phyloP scores from a whole-genome alignment of 2,113 vertebrate species.

The Toxotes jaculatrix region DNA sequence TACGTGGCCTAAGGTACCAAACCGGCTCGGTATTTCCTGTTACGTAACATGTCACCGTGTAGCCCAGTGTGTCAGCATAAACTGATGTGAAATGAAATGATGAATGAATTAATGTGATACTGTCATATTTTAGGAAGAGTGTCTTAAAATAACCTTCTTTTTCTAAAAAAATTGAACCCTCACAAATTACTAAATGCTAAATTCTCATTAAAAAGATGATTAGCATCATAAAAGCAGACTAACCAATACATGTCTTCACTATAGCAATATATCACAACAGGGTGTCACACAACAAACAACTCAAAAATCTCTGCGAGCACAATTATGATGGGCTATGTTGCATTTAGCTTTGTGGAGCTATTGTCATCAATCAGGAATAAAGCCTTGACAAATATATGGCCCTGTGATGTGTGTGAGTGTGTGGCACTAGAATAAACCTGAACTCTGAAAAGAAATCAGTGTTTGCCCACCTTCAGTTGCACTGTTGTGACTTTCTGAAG shows the following conservation, averaged over 20 bases:
- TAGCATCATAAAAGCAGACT: not conserved
- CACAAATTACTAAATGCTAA: not conserved
- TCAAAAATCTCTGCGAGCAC: slow-evolving; percentile 20
- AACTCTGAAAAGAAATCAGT: slow-evolving; percentile 41
- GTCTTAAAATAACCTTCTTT: not conserved
- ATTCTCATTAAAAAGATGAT: slow-evolving; percentile 14
- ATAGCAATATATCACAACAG: slow-evolving; percentile 30
- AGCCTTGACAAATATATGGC: slow-evolving; percentile 57
- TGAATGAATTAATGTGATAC: not conserved
- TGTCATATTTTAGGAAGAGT: slow-evolving; percentile 1
- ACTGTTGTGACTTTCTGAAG: not conserved
- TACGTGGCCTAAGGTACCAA: slow-evolving; percentile 25
- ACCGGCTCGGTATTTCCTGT: not conserved
- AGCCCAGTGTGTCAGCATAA: not conserved
- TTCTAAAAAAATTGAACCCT: not conserved
- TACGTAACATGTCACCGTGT: slow-evolving; percentile 11
- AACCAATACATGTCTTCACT: not conserved
- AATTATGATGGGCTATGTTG: slow-evolving; percentile 24
- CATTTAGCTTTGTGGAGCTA: slow-evolving; percentile 45
- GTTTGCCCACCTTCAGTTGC: slow-evolving; percentile 63
- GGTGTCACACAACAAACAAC: slow-evolving; percentile 4
- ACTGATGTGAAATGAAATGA: too few species aligned
- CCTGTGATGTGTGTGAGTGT: slow-evolving; percentile 54
- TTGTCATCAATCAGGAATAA: slow-evolving; percentile 64
- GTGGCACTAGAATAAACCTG: slow-evolving; percentile 38